A percentile compares a stretch with the other conserved stretches of the same genome.
phyloP scores from a whole-genome alignment of 1,140 invertebrate genomes.

The Gryon sp. region DNA sequence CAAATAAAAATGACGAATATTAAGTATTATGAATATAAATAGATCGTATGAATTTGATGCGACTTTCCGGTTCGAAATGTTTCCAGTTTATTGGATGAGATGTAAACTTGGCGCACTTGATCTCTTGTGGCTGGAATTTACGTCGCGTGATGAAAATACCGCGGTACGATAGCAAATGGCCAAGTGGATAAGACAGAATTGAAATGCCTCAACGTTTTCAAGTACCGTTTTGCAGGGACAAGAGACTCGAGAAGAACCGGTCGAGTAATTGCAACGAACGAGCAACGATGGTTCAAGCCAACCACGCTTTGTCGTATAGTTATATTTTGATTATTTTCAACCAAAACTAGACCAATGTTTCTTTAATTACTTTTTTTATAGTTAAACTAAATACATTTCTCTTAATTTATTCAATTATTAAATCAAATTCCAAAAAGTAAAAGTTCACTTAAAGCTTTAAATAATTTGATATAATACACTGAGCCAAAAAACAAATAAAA shows the following conservation, averaged over 20 bases:
- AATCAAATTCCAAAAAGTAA: too few relatives aligned
- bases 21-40: too few relatives aligned
- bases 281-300: conserved; percentile 38
- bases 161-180: conserved; percentile 26
- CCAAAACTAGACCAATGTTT: neutral
- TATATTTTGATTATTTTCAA: neutral
- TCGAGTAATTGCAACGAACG: conserved; percentile 62
- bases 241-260: conserved; percentile 62
- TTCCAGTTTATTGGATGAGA: conserved; percentile 30
- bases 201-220: conserved; percentile 53
- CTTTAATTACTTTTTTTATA: neutral
- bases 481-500: too few relatives aligned
- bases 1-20: too few relatives aligned
- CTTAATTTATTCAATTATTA: too few relatives aligned
- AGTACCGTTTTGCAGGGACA: conserved; percentile 59
- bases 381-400: too few relatives aligned
- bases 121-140: conserved; percentile 34
- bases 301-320: conserved; percentile 23
- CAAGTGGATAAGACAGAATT: conserved; percentile 21
- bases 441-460: too few relatives aligned
- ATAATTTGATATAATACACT: too few relatives aligned
- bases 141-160: conserved; percentile 54
- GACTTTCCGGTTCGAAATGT: neutral
- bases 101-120: conserved; percentile 5
- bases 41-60: too few relatives aligned